Evolutionary conservation across 2,797 vertebrate genomes (phyloP).

Genomic region (Phoebastria nigripes): DNA sequence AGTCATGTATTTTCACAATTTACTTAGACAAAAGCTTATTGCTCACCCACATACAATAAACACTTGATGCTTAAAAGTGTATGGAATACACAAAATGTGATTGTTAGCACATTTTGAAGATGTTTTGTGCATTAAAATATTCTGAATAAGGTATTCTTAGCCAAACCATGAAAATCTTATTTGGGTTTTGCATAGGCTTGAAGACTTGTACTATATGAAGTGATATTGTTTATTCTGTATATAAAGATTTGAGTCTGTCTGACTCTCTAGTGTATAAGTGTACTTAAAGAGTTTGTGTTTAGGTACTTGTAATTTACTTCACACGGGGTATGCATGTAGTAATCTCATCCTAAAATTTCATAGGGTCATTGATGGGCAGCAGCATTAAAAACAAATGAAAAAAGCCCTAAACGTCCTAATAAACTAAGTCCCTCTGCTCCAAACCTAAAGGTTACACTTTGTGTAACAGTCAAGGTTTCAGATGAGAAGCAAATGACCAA

Average conservation of each 20-base stretch:
- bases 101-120: background rate
- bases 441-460: background rate
- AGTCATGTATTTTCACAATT: background rate
- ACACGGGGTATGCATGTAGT: accelerated
- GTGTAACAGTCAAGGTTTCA: background rate
- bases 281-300: background rate
- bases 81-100: background rate
- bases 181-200: background rate
- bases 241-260: background rate
- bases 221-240: background rate
- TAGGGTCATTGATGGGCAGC: background rate
- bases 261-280: background rate
- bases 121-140: background rate
- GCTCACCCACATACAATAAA: background rate
- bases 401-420: background rate
- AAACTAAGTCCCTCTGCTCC: background rate
- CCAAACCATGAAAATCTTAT: background rate
- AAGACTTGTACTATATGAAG: background rate
- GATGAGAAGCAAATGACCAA: background rate
- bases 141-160: background rate
- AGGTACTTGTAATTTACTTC: background rate
- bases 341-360: background rate
- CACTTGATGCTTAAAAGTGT: background rate
- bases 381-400: background rate
- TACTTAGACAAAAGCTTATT: background rate